Evolutionary conservation across 2,888 invertebrate genomes (phyloP).

Genomic region (Embidobia sp.): DNA sequence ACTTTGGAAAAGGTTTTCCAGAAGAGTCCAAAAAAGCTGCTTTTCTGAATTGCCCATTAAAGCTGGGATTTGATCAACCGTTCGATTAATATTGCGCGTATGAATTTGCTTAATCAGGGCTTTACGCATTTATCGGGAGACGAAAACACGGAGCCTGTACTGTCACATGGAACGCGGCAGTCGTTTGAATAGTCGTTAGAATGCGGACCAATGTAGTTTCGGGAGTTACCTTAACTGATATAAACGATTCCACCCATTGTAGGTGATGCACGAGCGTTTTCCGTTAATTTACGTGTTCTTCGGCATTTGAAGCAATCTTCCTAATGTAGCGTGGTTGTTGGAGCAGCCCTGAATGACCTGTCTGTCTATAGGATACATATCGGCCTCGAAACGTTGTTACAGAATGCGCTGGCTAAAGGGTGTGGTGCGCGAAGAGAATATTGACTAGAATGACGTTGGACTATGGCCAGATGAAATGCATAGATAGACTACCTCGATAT

Average conservation of each 20-base stretch:
- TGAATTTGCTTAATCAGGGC: too few relatives aligned
- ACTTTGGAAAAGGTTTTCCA: too few relatives aligned
- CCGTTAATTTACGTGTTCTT: constrained; percentile 59
- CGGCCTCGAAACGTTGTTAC: constrained; percentile 33
- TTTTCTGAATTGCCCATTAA: too few relatives aligned
- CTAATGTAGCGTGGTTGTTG: constrained; percentile 48
- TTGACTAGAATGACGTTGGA: constrained; percentile 66
- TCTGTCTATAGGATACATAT: constrained; percentile 42
- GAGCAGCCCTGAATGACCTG: constrained; percentile 40
- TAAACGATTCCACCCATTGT: constrained; percentile 30
- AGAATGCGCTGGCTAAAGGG: constrained; percentile 35
- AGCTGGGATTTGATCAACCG: too few relatives aligned
- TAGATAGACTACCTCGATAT: constrained; percentile 60
- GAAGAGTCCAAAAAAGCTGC: too few relatives aligned
- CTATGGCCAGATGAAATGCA: constrained; percentile 66
- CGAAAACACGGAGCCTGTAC: constrained; percentile 17
- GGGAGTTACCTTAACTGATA: constrained; percentile 40
- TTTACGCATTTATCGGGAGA: too few relatives aligned
- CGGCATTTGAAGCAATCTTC: constrained; percentile 52
- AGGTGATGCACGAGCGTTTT: constrained; percentile 39
- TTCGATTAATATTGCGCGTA: too few relatives aligned
- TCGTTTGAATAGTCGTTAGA: constrained; percentile 21
- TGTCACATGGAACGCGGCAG: constrained; percentile 21
- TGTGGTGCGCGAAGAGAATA: constrained; percentile 48
- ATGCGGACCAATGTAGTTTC: constrained; percentile 17